Percentiles rank a stretch among this genome's conserved stretches.
phyloP scores from a whole-genome alignment of 2,888 invertebrate genomes.

The Junonia oenone region DNA sequence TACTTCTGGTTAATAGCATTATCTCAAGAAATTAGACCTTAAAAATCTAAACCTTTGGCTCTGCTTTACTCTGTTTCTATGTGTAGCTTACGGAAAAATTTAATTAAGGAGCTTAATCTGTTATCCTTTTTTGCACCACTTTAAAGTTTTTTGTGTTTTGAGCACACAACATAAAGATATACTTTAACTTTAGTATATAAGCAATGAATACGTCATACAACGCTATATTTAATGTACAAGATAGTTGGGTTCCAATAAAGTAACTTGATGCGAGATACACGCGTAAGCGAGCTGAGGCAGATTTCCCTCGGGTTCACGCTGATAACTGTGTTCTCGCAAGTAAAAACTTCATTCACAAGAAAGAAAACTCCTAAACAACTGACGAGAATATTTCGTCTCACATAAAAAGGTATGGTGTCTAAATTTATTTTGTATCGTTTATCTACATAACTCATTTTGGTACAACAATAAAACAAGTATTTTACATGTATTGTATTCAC shows the following conservation, averaged over 20 bases:
- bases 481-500: too few relatives aligned
- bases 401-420: neutral
- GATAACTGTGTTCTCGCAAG: conserved; percentile 22
- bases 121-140: too few relatives aligned
- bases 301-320: conserved; percentile 24
- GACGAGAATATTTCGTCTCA: neutral
- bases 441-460: neutral
- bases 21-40: too few relatives aligned
- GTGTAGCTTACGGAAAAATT: too few relatives aligned
- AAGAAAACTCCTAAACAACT: conserved; percentile 1
- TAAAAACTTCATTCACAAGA: conserved; percentile 17
- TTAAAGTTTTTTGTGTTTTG: too few relatives aligned
- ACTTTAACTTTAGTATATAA: neutral
- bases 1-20: too few relatives aligned
- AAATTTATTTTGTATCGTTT: neutral
- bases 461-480: neutral
- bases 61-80: too few relatives aligned
- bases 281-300: conserved; percentile 23
- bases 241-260: conserved; percentile 7
- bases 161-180: neutral
- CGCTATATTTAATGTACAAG: neutral
- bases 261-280: conserved; percentile 15
- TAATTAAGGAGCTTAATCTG: too few relatives aligned
- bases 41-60: too few relatives aligned
- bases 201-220: neutral